Base-by-base conservation (phyloP, 1,140 invertebrate species). In the Agrilus planipennis region DNA sequence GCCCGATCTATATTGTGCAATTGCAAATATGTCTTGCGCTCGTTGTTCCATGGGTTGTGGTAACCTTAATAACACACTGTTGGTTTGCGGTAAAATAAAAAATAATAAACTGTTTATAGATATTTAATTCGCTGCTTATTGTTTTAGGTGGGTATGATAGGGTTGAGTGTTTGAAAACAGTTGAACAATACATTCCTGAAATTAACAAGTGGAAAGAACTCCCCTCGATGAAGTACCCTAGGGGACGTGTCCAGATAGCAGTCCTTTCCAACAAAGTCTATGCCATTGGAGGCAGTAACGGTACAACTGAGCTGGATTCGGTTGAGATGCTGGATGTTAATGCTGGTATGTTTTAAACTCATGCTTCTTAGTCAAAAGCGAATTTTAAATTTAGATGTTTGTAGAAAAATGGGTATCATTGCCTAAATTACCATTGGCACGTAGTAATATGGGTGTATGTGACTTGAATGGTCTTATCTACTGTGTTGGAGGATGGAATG, bases 401-500 rank as follows among this genome's bases (percentile, higher is more conserved):
- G 53, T 47, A 15, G 57, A 67, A 25, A 75, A 73, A 44, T 89
- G 85, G 85, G 63, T 60, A 1, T 61, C 65, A 34, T 60, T 76
- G n/a, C 68, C 76, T 2, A 62, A 67, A 20, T 60, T 88, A 44
- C 71, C 75, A 11, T 64, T 77, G 31, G 76, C 79, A 3, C 64
- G 79, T 46, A 81, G 77, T 46, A 77, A 82, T 65, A 72, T 74
- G 34, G 84, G 81, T 34, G 79, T 86, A 20, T 84, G 81, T 42
- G 72, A 70, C 12, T 51, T 85, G 22, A 70, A 78, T 49, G 73
- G 65, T n/a, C 69, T 75, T 42, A 68, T 88, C 37, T 88, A 81
- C 64, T 81, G 81, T 54, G 70, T 88, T 40, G 87, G 88, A 21
- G 87, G 87, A 19, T 84, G 79, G 75, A 80, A 77, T 50, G 85